phyloP scores from a whole-genome alignment of 1,140 invertebrate genomes.

The Pseudachorutes palmiensis region DNA sequence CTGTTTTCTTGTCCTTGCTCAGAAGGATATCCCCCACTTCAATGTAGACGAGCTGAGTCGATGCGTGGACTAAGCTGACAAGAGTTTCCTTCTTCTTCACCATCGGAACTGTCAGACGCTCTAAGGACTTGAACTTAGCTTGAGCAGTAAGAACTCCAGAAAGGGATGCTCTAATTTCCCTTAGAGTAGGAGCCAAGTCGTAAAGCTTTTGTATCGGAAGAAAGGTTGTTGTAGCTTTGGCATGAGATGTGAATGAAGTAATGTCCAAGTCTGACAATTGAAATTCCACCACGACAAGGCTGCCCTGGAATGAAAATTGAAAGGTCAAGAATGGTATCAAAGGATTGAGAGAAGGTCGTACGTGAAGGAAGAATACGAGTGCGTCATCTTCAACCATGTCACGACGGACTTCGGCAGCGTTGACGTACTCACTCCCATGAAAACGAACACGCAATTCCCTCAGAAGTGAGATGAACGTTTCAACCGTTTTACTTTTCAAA shows the following conservation, averaged over 20 bases:
- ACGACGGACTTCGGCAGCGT: constrained; percentile 16
- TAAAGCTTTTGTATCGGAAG: constrained; percentile 13
- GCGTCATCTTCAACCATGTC: constrained; percentile 23
- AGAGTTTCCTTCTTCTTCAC: constrained; percentile 14
- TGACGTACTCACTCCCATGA: neutral
- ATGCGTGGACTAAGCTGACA: constrained; percentile 7
- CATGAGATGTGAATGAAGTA: constrained; percentile 2
- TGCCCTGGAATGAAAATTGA: neutral
- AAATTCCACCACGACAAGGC: constrained; percentile 5
- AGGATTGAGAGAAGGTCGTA: neutral
- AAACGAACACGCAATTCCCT: constrained; percentile 1
- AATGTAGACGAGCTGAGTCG: constrained; percentile 21
- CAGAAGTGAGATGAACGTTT: constrained; percentile 13
- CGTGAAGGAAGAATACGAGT: constrained; percentile 19
- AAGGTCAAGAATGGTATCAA: neutral
- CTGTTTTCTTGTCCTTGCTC: neutral
- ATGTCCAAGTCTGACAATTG: neutral
- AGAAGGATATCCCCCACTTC: constrained; percentile 28
- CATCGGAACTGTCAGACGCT: constrained; percentile 10
- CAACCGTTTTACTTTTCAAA: neutral
- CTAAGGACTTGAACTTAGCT: constrained; percentile 3
- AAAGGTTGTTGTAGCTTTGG: constrained; percentile 7
- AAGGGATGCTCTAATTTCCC: constrained; percentile 23
- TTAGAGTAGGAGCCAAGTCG: constrained; percentile 15
- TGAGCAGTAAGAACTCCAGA: neutral